These are phyloP conservation scores for Pangasianodon gigas DNA, from an alignment of 2,113 vertebrate genomes.

Conservation along the genomic window DNA sequence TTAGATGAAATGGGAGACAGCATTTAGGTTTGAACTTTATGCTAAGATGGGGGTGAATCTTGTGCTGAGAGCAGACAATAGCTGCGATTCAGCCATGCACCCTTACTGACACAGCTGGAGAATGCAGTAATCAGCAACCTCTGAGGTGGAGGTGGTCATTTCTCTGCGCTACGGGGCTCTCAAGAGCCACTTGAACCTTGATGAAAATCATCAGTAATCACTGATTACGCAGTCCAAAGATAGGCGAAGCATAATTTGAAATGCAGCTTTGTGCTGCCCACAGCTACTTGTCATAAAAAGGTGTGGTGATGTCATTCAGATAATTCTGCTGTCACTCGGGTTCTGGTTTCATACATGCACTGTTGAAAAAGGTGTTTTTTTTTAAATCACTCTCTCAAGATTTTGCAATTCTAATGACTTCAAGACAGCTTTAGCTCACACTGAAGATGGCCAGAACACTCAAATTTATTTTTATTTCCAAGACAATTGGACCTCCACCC, in stretches of 20 bases:
- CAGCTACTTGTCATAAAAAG: slow-evolving; percentile 9
- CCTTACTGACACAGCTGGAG: slow-evolving; percentile 32
- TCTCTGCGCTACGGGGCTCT: not conserved
- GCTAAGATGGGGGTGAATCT: not conserved
- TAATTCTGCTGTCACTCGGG: not conserved
- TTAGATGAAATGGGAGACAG: not conserved
- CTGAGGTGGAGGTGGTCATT: slow-evolving; percentile 28
- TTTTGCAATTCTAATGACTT: not conserved
- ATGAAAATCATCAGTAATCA: slow-evolving; percentile 46
- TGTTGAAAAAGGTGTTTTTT: not conserved
- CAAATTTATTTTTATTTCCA: slow-evolving; percentile 58
- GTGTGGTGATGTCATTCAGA: slow-evolving; percentile 5
- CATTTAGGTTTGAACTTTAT: slow-evolving; percentile 3
- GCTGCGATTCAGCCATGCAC: slow-evolving; percentile 1
- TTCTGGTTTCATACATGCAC: not conserved
- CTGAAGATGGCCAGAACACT: slow-evolving; percentile 40
- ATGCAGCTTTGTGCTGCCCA: slow-evolving; percentile 12
- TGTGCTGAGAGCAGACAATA: slow-evolving; percentile 36
- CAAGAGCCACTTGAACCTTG: slow-evolving; percentile 36
- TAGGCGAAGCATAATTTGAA: slow-evolving; percentile 20
- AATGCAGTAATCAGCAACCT: slow-evolving; percentile 37
- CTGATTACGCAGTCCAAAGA: slow-evolving; percentile 28
- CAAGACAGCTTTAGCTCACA: slow-evolving; percentile 3
- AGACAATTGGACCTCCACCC: slow-evolving; percentile 55
- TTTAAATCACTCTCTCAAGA: not conserved